Conservation (phyloP, 2,113 vertebrate species). For the Onychostoma macrolepis region DNA sequence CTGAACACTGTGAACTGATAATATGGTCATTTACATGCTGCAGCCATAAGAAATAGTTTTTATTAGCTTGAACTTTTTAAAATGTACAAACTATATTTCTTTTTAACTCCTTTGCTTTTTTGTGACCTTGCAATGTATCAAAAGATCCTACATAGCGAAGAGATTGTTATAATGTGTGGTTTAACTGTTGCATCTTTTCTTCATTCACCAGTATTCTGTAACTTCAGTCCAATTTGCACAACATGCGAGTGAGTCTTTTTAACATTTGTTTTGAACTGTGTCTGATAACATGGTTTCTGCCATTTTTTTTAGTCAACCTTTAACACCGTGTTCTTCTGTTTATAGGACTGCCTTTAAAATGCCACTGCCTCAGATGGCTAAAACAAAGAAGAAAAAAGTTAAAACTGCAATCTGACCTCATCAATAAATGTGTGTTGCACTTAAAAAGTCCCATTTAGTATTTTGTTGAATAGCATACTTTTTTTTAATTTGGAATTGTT, state of each 20-base stretch:
- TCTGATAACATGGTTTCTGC: neutral
- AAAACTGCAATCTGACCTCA: slow-evolving; percentile 73
- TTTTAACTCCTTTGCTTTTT: neutral
- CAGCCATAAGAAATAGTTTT: neutral
- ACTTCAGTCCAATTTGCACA: slow-evolving; percentile 97
- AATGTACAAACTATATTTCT: neutral
- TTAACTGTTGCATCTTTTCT: neutral
- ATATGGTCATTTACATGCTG: neutral
- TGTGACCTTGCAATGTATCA: neutral
- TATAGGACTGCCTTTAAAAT: slow-evolving; percentile 97
- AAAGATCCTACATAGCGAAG: neutral
- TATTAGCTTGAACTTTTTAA: neutral
- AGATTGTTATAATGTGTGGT: neutral
- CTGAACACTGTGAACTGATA: neutral
- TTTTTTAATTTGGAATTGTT: neutral
- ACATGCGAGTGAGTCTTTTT: slow-evolving; percentile 93
- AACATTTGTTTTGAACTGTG: neutral
- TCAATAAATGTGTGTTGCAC: neutral
- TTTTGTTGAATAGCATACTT: neutral
- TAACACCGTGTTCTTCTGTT: slow-evolving; percentile 37
- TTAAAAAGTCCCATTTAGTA: neutral
- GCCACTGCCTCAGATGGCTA: slow-evolving; percentile 90
- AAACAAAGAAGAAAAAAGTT: slow-evolving; percentile 96
- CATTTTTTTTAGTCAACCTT: too few relatives aligned
- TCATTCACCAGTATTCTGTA: slow-evolving; percentile 89